Percentiles rank a stretch among this genome's conserved stretches.
Conservation (phyloP, 2,113 vertebrate species). For the Tor tambroides region DNA sequence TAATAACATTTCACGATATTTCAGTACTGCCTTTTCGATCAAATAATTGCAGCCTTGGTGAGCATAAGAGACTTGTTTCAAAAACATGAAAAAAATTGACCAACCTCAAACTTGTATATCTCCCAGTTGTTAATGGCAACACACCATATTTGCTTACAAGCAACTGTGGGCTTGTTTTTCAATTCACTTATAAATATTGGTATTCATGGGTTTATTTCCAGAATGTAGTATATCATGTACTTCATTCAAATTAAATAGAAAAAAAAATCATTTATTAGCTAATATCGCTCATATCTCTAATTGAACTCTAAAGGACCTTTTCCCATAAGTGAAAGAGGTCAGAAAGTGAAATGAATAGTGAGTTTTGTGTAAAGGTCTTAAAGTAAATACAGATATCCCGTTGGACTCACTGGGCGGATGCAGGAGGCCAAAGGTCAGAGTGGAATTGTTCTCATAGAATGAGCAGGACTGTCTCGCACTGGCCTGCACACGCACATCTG, state of each 20-base stretch:
- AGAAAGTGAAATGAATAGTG: not conserved
- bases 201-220: no score
- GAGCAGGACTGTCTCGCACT: slow-evolving; percentile 69
- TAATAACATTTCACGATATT: not conserved
- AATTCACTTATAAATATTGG: no score
- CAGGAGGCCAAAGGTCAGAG: slow-evolving; percentile 72
- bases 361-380: not conserved
- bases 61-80: not conserved
- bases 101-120: not conserved
- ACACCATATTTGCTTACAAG: not conserved
- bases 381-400: not conserved
- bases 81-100: no score
- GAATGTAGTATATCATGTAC: not conserved
- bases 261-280: no score
- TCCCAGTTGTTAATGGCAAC: not conserved
- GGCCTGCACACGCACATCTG: slow-evolving; percentile 72
- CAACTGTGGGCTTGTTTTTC: no score
- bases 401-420: slow-evolving; percentile 71
- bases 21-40: not conserved
- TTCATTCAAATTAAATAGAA: not conserved
- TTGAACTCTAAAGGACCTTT: not conserved
- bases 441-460: slow-evolving; percentile 55
- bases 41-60: not conserved
- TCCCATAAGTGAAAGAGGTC: not conserved
- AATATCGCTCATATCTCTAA: not conserved